A percentile compares a stretch with the other conserved stretches of the same genome.
These are phyloP conservation scores for Phrynosoma platyrhinos DNA, from an alignment of 2,113 vertebrate species.

Conservation along the genomic window DNA sequence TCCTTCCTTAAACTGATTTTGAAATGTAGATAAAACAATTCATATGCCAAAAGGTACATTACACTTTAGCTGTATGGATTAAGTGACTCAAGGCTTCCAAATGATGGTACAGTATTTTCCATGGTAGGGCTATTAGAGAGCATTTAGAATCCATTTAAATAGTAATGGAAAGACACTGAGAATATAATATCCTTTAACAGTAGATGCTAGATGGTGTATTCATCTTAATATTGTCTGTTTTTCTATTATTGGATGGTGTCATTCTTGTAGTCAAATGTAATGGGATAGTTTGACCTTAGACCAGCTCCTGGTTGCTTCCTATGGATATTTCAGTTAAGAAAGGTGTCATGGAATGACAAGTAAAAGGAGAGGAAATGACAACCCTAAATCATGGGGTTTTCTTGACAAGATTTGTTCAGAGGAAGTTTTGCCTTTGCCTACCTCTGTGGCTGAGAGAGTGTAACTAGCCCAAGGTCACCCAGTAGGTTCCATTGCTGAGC, in stretches of 20 bases:
- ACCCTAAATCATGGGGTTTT: too few species aligned
- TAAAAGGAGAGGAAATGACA: neutral
- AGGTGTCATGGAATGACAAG: neutral
- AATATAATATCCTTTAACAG: neutral
- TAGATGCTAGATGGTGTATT: neutral
- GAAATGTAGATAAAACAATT: conserved; percentile 17
- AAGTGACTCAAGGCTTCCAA: neutral
- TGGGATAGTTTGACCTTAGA: neutral
- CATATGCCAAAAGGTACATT: conserved; percentile 10
- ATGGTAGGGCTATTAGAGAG: conserved; percentile 3
- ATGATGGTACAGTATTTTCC: neutral
- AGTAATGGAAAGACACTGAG: neutral
- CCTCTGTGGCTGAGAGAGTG: too few species aligned
- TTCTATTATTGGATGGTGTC: neutral
- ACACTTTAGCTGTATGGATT: neutral
- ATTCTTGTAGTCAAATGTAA: conserved; percentile 14
- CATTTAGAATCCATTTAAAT: conserved; percentile 14
- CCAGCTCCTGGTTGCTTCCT: neutral
- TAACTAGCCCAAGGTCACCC: too few species aligned
- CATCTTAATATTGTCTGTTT: neutral
- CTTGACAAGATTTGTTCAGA: too few species aligned
- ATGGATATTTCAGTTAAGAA: neutral
- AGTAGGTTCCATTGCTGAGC: too few species aligned
- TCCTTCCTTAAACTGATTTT: conserved; percentile 19
- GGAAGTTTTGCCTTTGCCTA: too few species aligned